A percentile compares a stretch with the other conserved stretches of the same genome.
Evolutionary conservation across 2,888 invertebrate genomes (phyloP).

Genomic region (Tryphoninae sp.): DNA sequence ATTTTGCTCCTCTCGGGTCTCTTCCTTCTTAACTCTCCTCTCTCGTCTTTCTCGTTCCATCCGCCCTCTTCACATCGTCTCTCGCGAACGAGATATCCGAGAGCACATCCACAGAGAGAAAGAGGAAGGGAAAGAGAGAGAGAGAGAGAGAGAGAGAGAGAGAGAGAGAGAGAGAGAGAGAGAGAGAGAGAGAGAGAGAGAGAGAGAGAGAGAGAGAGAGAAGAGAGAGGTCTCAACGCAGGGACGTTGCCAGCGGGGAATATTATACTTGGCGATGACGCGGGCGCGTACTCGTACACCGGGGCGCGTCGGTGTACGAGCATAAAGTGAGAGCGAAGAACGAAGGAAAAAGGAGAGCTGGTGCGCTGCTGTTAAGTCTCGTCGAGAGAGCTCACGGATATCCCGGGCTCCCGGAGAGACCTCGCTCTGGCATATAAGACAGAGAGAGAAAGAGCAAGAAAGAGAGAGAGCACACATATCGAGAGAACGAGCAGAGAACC

Average conservation of each 20-base stretch:
- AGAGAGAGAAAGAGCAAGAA: slow-evolving; percentile 33
- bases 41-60: slow-evolving; percentile 21
- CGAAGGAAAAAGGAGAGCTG: slow-evolving; percentile 44
- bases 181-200: slow-evolving; percentile 31
- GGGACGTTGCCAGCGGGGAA: slow-evolving; percentile 71
- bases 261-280: slow-evolving; percentile 80
- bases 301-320: slow-evolving; percentile 53
- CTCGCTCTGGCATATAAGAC: neutral
- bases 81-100: slow-evolving; percentile 54
- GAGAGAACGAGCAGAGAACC: slow-evolving; percentile 49
- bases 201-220: slow-evolving; percentile 40
- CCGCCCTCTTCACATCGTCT: slow-evolving; percentile 1
- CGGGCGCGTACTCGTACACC: slow-evolving; percentile 68
- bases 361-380: slow-evolving; percentile 67
- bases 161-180: slow-evolving; percentile 35
- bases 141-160: slow-evolving; percentile 24
- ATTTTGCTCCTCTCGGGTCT: slow-evolving; percentile 4
- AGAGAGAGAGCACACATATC: slow-evolving; percentile 36
- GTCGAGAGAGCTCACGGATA: slow-evolving; percentile 64
- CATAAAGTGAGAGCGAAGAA: slow-evolving; percentile 33
- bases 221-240: slow-evolving; percentile 54
- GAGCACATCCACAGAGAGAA: slow-evolving; percentile 33
- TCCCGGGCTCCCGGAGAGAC: slow-evolving; percentile 57
- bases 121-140: slow-evolving; percentile 34
- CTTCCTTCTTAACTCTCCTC: slow-evolving; percentile 5